Base-by-base conservation (phyloP, 2,797 vertebrate genomes). In the Melanotaenia trifasciata region DNA sequence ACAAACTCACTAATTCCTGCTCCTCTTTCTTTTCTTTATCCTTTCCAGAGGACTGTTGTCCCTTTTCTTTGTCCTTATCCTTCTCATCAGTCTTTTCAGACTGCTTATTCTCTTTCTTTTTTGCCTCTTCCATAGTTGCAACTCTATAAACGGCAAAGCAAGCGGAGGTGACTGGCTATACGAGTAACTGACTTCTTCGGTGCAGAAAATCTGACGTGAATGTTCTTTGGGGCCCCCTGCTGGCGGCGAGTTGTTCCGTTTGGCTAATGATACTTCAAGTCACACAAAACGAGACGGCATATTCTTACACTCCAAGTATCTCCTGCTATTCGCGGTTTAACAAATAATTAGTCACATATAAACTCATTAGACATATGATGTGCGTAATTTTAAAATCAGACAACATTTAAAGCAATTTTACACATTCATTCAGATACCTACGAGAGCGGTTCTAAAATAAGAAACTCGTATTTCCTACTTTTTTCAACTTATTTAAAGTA, bases 21-120 rank as follows among this genome's bases (percentile, higher is more conserved):
- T 96, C 95, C 76, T 95, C 94, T 82, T 95, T 96, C 85, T 95
- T 95, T 1, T 94, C 95, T 71, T 96, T 96, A 3, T 94, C 94
- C 84, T 95, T 95, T 22, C 95, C 95, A 0, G 94, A 74, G 7
- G 91, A 47, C 75, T 92, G 78, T 35, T 90, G 84, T 20, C 91
- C 92, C 79, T 93, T 93, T 1, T 94, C 94, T 67, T 95, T 95
- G 1, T 93, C 93, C 76, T 94, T 95, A 2, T 95, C 93, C 79
- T 96, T 96, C 68, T 92, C 94, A 79, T 94, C 93, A 0, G 80
- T 89, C 87, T 95, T 94, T 67, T 94, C 94, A 1, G 89, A 16
- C 33, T 81, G 88, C 50, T 94, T 95, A 40, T 91, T 95, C 67
- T 95, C 94, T 88, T 95, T 95, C 81, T 94, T 94, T 84, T 94